phyloP scores from a whole-genome alignment of 2,797 vertebrate genomes.

The Thaleichthys pacificus region DNA sequence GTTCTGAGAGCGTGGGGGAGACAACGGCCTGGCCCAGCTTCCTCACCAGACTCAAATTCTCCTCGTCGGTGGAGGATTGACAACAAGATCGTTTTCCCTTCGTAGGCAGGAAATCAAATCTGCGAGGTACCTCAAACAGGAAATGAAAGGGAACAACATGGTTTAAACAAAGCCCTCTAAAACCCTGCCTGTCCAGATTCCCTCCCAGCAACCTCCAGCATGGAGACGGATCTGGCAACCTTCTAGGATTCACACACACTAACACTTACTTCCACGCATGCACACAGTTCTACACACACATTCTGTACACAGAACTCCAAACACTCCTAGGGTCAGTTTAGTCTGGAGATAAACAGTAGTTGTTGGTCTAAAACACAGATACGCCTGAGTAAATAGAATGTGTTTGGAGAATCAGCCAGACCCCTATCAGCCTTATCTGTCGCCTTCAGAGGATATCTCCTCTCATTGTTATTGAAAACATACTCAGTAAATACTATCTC shows the following conservation, averaged over 20 bases:
- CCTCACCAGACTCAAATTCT: not conserved
- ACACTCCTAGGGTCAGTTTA: conserved; percentile 32
- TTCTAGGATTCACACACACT: conserved; percentile 20
- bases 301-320: conserved; percentile 13
- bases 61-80: not conserved
- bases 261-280: not conserved
- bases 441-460: conserved; percentile 8
- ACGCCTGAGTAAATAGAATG: conserved; percentile 38
- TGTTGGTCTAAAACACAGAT: conserved; percentile 27
- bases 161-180: conserved; percentile 54
- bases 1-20: no score
- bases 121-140: conserved; percentile 63
- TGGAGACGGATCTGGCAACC: conserved; percentile 32
- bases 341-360: conserved; percentile 40
- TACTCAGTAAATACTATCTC: conserved; percentile 1
- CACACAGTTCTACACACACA: not conserved
- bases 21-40: not conserved
- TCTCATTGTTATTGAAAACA: conserved; percentile 15
- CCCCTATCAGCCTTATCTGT: conserved; percentile 16
- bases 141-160: conserved; percentile 70
- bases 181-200: conserved; percentile 31
- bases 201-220: conserved; percentile 33
- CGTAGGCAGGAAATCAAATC: conserved; percentile 68
- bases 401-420: conserved; percentile 1
- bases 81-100: not conserved